A percentile compares a stretch with the other conserved stretches of the same genome.
Conservation (phyloP, 53 echinoderm and acorn worm species). For the Crossaster papposus region DNA sequence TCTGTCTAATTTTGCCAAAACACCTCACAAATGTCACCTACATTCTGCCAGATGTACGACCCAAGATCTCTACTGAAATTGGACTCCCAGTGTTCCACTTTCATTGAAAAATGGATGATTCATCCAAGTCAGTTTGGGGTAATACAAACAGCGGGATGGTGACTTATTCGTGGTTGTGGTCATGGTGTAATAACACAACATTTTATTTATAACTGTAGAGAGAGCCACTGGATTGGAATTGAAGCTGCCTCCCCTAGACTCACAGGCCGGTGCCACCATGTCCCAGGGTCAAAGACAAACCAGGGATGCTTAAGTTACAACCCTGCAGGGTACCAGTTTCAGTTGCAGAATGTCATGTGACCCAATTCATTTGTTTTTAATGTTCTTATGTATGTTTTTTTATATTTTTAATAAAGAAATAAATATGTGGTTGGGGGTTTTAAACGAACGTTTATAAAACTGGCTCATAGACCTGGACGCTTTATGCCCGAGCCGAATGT, state of each 20-base stretch:
- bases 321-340: slow-evolving; percentile 38
- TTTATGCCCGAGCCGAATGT: no score
- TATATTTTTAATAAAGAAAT: no score
- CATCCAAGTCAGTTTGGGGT: neutral
- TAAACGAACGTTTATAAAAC: no score
- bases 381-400: no score
- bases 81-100: neutral
- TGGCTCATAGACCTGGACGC: no score
- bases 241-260: neutral
- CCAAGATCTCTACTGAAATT: neutral
- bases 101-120: neutral
- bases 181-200: neutral
- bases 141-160: neutral
- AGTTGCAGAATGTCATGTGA: slow-evolving; percentile 27
- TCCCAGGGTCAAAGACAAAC: neutral
- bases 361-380: no score
- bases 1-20: no score
- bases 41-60: neutral
- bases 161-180: slow-evolving; percentile 10
- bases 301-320: slow-evolving; percentile 9
- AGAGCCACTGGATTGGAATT: neutral
- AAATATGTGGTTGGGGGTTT: no score
- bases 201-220: neutral
- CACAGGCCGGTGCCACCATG: neutral
- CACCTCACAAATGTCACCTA: neutral